Evolutionary conservation across 2,113 vertebrate genomes (phyloP).

Genomic region (Oceanites oceanicus): DNA sequence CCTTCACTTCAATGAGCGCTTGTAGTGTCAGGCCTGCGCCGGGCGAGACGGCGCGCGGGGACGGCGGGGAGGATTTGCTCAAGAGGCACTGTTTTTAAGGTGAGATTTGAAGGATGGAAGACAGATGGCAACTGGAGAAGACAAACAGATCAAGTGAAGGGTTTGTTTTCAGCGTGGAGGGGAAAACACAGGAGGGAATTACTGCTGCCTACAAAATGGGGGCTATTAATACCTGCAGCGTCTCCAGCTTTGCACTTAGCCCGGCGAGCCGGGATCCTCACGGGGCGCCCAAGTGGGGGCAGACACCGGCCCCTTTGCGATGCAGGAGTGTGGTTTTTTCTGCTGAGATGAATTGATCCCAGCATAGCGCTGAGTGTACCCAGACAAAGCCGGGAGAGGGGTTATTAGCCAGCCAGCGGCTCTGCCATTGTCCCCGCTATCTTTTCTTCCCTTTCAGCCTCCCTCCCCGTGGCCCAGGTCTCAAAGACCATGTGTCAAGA

Average conservation of each 20-base stretch:
- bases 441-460: constrained; percentile 42
- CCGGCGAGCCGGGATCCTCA: neutral
- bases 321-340: neutral
- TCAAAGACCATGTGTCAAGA: constrained; percentile 44
- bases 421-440: constrained; percentile 12
- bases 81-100: constrained; percentile 54
- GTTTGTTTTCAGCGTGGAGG: constrained; percentile 43
- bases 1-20: constrained; percentile 29
- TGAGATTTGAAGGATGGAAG: constrained; percentile 62
- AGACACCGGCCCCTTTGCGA: neutral
- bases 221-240: constrained; percentile 10
- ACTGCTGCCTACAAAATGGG: neutral
- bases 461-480: constrained; percentile 7
- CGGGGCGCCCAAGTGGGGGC: rapidly evolving
- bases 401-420: neutral
- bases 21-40: neutral
- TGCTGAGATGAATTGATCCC: neutral
- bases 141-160: constrained; percentile 49
- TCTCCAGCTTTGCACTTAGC: neutral
- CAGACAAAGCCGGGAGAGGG: constrained; percentile 17
- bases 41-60: constrained; percentile 19
- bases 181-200: neutral
- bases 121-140: constrained; percentile 63
- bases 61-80: constrained; percentile 41
- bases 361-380: neutral